Evolutionary conservation across 2,113 vertebrate genomes (phyloP).

Genomic region (Tauraco erythrolophus): DNA sequence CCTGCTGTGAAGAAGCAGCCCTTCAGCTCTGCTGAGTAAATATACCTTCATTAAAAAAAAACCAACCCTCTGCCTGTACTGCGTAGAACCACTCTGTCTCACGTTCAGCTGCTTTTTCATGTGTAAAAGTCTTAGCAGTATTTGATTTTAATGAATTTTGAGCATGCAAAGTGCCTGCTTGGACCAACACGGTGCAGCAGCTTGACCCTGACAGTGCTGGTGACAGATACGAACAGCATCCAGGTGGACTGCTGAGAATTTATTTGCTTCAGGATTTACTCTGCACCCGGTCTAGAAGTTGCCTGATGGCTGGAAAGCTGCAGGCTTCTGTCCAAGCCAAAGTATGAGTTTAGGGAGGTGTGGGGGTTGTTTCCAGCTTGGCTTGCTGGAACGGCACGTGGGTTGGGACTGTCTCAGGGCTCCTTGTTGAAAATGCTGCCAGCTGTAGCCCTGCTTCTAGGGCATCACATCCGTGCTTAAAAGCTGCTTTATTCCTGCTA

Average conservation of each 20-base stretch:
- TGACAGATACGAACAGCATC: background rate
- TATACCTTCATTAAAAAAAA: slow-evolving; percentile 50
- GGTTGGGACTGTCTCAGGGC: background rate
- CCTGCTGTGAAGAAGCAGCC: slow-evolving; percentile 59
- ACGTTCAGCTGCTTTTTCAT: slow-evolving; percentile 20
- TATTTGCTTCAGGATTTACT: background rate
- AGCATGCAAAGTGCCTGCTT: background rate
- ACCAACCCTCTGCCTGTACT: background rate
- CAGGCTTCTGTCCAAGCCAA: background rate
- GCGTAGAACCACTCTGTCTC: background rate
- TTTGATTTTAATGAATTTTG: slow-evolving; percentile 52
- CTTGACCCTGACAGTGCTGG: background rate
- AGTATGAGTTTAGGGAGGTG: fast-evolving
- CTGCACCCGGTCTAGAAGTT: background rate
- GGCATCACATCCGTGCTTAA: background rate
- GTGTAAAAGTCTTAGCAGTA: slow-evolving; percentile 10
- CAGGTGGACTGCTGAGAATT: background rate
- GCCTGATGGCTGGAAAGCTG: background rate
- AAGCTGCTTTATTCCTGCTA: background rate
- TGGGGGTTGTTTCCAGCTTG: background rate
- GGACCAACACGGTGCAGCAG: background rate
- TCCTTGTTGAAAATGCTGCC: background rate
- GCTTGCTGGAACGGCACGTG: background rate
- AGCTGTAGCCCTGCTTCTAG: background rate
- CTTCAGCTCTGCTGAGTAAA: slow-evolving; percentile 56